Evolutionary conservation across 2,797 vertebrate genomes (phyloP), one percentile per base, ranked within the genome.

Genomic region (Thunnus albacares): DNA sequence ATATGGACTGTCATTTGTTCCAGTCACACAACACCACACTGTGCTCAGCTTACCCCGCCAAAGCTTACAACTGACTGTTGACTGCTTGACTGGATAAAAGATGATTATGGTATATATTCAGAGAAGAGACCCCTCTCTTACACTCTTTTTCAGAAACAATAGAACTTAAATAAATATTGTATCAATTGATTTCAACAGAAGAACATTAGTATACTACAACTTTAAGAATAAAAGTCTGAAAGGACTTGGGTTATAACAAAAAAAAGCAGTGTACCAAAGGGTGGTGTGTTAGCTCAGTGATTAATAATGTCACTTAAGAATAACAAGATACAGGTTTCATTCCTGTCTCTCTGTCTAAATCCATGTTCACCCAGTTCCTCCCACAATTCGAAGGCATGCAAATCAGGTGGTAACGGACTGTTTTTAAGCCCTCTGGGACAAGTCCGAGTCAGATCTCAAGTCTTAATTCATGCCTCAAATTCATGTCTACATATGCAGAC

Each of bases 1-100:
- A 86, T 83, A 75, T 26, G 12, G 15, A 22, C 59, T 51, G 14
- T 57, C 64, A 80, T 85, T 73, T 70, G 80, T 83, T 79, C 57
- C 75, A 61, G 78, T 85, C 30, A 84, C 41, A 38, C 11, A 9
- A 71, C 53, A 72, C 67, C 53, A 5, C 55, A 9, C 66, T 58
- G 43, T 24, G 28, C 41, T 80, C 22, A 11, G 22, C 28, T 28
- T 38, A 26, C 52, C n/a, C 49, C 30, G 10, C 33, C 11, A 45
- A 57, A 51, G 47, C 28, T 18, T 51, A 12, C 69, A 22, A 56
- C 3, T 30, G 20, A 71, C 53, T 68, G 20, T 51, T 63, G 59
- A 66, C 62, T 60, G 18, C 59, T 62, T 67, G 47, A 64, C 58
- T 4, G 13, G 18, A 63, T 57, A 12, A 59, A 47, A 47, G 14